Conservation (phyloP, 1,140 invertebrate species). For the Apis cerana region DNA sequence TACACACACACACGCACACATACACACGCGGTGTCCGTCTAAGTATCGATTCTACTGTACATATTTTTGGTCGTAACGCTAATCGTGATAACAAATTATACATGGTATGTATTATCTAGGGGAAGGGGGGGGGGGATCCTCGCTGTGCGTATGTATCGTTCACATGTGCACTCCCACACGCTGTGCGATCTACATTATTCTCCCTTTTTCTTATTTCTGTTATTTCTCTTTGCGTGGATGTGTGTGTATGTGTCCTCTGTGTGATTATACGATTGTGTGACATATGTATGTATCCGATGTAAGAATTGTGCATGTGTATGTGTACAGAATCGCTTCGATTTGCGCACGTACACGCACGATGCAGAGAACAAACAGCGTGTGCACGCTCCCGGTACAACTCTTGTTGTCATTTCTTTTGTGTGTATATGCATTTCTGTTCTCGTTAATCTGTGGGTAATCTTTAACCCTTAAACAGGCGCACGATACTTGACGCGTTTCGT, state of each 20-base stretch:
- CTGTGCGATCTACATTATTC: conserved; percentile 22
- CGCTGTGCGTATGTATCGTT: conserved; percentile 49
- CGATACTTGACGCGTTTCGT: not conserved
- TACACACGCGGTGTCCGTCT: not conserved
- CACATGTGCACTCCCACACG: conserved; percentile 45
- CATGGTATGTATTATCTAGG: conserved; percentile 10
- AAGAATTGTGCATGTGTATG: no score
- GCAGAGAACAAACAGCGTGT: conserved; percentile 15
- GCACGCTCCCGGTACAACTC: conserved; percentile 17
- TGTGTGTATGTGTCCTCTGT: not conserved
- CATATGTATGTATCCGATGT: no score
- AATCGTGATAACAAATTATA: conserved; percentile 52
- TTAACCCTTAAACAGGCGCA: conserved; percentile 51
- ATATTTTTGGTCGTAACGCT: conserved; percentile 43
- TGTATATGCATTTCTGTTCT: not conserved
- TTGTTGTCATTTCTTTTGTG: not conserved
- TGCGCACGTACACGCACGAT: not conserved
- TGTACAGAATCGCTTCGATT: not conserved
- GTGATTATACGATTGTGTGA: not conserved
- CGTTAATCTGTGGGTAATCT: conserved; percentile 29
- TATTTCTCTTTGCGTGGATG: not conserved
- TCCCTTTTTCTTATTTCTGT: not conserved
- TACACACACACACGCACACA: not conserved
- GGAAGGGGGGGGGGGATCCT: not conserved
- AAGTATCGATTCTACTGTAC: conserved; percentile 42